Evolutionary conservation across 2,113 vertebrate species (phyloP), one percentile per base, ranked within the genome.

Genomic region (Epinephelus fuscoguttatus): DNA sequence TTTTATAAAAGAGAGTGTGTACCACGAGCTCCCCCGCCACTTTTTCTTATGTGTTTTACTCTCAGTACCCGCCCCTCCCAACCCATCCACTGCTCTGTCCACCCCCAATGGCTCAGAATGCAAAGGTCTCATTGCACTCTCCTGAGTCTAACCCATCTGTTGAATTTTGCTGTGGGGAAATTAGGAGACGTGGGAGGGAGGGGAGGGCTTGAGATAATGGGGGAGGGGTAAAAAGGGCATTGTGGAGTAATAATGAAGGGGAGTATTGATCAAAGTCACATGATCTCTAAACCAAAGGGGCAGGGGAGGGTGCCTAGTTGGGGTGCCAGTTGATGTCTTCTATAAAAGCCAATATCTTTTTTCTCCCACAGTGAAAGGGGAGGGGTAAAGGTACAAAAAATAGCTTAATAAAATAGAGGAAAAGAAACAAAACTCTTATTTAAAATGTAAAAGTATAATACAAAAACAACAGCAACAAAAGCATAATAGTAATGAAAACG

Each of bases 391-490:
- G 73, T 85, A 88, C 66, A 80, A 85, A 91, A 85, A 82, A 88
- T 55, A 85, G 56, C 80, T 66, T 84, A 84, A 83, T 87, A 82
- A 92, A 85, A 85, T 67, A 55, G 64, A 83, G 73, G 69, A 69
- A 79, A 89, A 88, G 37, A 84, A 88, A 89, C 42, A 84, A 82
- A 45, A 79, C 68, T 70, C 17, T 90, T 81, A 86, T 88, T 21
- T 60, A 91, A 91, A 92, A 85, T 83, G 78, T 87, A 82, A 89
- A 93, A 79, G 77, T 84, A 93, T 89, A 84, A 88, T 82, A 94
- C 81, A 92, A 92, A 93, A 90, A 81, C 74, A 93, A 92, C 76
- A 89, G 78, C 80, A 88, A 91, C 62, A 89, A 89, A 90, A 89
- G 70, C 69, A 69, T 56, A 88, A 79, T 84, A 84, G 80, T 80